Conservation (phyloP, 2,797 vertebrate genomes). For the Gadopsis marmoratus region DNA sequence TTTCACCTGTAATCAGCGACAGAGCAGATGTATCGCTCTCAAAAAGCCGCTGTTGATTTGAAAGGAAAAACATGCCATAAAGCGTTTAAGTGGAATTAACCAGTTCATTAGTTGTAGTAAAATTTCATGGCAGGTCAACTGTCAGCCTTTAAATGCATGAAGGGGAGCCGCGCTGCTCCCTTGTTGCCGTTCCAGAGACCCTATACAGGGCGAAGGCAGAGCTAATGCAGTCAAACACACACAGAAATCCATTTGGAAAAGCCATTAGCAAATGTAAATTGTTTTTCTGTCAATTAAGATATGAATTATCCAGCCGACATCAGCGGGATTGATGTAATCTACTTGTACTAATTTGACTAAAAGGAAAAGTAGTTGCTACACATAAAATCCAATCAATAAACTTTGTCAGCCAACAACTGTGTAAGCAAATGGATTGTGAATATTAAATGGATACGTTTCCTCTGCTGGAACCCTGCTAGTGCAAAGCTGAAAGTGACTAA, state of each 20-base stretch:
- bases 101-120: conserved; percentile 72
- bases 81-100: conserved; percentile 64
- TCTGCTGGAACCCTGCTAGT: conserved; percentile 50
- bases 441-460: conserved; percentile 60
- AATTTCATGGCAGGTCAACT: conserved; percentile 66
- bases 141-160: conserved; percentile 58
- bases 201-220: conserved; percentile 28
- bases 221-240: conserved; percentile 60
- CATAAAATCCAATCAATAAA: conserved; percentile 78
- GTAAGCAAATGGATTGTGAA: conserved; percentile 69
- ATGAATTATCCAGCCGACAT: conserved; percentile 79
- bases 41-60: conserved; percentile 54
- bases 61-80: conserved; percentile 50
- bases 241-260: conserved; percentile 73
- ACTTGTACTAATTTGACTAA: conserved; percentile 79
- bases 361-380: conserved; percentile 77
- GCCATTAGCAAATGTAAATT: conserved; percentile 80
- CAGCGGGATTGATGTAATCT: conserved; percentile 76
- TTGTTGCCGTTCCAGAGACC: conserved; percentile 23
- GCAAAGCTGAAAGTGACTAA: conserved; percentile 63
- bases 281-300: conserved; percentile 82
- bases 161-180: conserved; percentile 30
- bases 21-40: conserved; percentile 37
- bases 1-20: conserved; percentile 50
- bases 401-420: conserved; percentile 71